Evolutionary conservation across 2,797 vertebrate species (phyloP).

Genomic region (Tamandua tetradactyla): DNA sequence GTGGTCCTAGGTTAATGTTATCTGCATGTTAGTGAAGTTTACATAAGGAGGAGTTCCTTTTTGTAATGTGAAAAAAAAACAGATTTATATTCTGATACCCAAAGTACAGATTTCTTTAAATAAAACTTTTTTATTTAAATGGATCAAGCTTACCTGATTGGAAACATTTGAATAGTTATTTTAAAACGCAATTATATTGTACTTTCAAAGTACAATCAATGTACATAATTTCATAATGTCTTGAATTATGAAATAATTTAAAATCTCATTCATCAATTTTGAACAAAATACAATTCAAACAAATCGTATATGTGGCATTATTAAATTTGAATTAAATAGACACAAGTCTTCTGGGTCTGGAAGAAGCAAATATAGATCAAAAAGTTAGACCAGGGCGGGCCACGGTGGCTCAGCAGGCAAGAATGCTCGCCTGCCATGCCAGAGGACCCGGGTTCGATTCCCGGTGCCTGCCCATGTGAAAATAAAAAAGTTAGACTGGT

Average conservation of each 20-base stretch:
- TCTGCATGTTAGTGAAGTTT: background rate
- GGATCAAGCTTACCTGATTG: background rate
- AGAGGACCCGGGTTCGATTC: too few relatives aligned
- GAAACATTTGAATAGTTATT: slow-evolving; percentile 32
- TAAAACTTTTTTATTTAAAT: slow-evolving; percentile 18
- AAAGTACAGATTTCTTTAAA: slow-evolving; percentile 25
- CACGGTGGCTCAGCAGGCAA: too few relatives aligned
- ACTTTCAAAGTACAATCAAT: slow-evolving; percentile 26
- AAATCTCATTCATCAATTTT: slow-evolving; percentile 55
- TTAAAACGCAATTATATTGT: slow-evolving; percentile 14
- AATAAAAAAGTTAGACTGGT: background rate
- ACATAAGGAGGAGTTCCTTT: background rate
- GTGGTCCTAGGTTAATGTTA: background rate
- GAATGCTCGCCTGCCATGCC: too few relatives aligned
- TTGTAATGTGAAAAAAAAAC: background rate
- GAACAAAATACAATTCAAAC: background rate
- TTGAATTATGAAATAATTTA: slow-evolving; percentile 41
- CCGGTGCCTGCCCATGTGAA: too few relatives aligned
- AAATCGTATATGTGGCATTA: background rate
- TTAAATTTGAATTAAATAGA: slow-evolving; percentile 35
- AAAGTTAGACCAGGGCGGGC: background rate
- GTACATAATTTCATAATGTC: slow-evolving; percentile 16
- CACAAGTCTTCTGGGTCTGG: background rate
- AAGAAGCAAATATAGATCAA: background rate
- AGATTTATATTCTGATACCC: background rate